phyloP scores from a whole-genome alignment of 2,797 vertebrate genomes.

The Mormyrus hasselquistii region DNA sequence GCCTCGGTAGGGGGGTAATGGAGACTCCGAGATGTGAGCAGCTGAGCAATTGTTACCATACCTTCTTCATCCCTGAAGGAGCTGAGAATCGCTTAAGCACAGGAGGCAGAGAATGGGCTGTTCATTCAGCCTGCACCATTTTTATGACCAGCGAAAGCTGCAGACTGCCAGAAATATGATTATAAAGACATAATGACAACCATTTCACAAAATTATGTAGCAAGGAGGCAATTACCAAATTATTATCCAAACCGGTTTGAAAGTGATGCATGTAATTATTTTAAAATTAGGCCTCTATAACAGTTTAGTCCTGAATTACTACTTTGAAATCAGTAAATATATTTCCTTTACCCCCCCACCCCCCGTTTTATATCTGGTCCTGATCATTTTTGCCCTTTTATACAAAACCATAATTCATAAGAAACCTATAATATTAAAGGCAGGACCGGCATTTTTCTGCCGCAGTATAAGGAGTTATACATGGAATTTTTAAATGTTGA shows the following conservation, averaged over 20 bases:
- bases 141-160: slow-evolving; percentile 30
- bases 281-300: slow-evolving; percentile 45
- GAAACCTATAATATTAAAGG: slow-evolving; percentile 38
- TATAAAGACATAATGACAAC: slow-evolving; percentile 47
- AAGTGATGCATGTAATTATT: slow-evolving; percentile 46
- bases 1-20: neutral
- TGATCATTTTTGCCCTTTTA: slow-evolving; percentile 39
- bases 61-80: neutral
- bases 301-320: slow-evolving; percentile 41
- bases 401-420: slow-evolving; percentile 32
- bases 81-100: neutral
- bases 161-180: slow-evolving; percentile 44
- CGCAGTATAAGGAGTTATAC: slow-evolving; percentile 19
- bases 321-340: slow-evolving; percentile 39
- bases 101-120: neutral
- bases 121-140: slow-evolving; percentile 14
- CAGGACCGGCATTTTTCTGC: slow-evolving; percentile 37
- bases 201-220: slow-evolving; percentile 48
- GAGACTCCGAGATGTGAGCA: neutral
- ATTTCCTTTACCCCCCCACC: slow-evolving; percentile 34
- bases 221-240: slow-evolving; percentile 47
- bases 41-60: neutral
- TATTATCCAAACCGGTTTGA: slow-evolving; percentile 46
- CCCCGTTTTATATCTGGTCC: slow-evolving; percentile 39
- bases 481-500: neutral